Evolutionary conservation across 2,797 vertebrate species (phyloP).

Genomic region (Coreius guichenoti): DNA sequence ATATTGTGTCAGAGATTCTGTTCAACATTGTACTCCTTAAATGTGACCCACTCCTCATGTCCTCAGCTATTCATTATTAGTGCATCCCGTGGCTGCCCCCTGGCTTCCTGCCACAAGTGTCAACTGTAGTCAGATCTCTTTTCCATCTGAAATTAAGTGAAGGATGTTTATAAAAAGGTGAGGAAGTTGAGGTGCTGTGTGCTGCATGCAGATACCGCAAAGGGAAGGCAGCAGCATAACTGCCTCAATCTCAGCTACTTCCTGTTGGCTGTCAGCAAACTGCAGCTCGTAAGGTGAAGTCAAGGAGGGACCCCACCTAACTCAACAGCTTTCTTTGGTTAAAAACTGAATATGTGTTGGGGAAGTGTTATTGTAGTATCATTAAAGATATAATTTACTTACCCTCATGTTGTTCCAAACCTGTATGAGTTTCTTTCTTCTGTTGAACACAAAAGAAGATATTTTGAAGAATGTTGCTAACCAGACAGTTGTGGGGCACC

Average conservation of each 20-base stretch:
- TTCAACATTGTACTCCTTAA: background rate
- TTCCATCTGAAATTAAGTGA: slow-evolving; percentile 11
- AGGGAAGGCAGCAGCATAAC: slow-evolving; percentile 25
- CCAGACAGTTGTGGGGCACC: too few species aligned
- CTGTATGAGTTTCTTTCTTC: too few species aligned
- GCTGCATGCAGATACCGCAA: slow-evolving; percentile 50
- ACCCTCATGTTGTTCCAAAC: too few species aligned
- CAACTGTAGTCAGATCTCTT: slow-evolving; percentile 12
- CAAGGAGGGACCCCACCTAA: background rate
- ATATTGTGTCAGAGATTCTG: background rate
- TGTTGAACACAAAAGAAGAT: too few species aligned
- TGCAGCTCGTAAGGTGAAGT: background rate
- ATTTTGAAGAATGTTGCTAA: too few species aligned
- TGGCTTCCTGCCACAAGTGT: slow-evolving; percentile 55
- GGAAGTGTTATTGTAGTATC: background rate
- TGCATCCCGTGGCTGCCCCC: slow-evolving; percentile 16
- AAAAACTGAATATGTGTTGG: background rate
- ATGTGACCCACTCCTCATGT: background rate
- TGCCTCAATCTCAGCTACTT: slow-evolving; percentile 57
- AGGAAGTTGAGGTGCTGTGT: slow-evolving; percentile 51
- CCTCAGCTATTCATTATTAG: slow-evolving; percentile 42
- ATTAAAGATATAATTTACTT: background rate
- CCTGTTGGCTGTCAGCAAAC: slow-evolving; percentile 49
- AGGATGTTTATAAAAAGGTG: slow-evolving; percentile 44
- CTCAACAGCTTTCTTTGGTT: background rate